These are phyloP conservation scores for Gisinianus flammeolus DNA, from an alignment of 2,888 invertebrate species.

Conservation along the genomic window DNA sequence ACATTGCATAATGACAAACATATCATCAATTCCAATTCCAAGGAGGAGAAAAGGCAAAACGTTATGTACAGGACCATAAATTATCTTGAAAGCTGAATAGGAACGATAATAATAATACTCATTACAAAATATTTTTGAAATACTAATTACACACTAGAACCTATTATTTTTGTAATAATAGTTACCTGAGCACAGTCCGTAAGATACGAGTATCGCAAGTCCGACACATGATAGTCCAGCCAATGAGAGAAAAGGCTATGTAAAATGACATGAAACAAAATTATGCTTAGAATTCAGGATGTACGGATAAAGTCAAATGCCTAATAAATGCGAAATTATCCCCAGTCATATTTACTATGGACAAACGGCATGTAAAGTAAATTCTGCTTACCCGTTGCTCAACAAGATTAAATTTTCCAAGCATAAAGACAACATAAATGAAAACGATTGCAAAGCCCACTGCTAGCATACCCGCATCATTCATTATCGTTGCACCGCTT, in stretches of 20 bases:
- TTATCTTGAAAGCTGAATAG: conserved; percentile 67
- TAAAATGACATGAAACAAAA: conserved; percentile 48
- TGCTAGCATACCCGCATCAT: conserved; percentile 73
- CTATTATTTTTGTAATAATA: neutral
- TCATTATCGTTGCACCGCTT: conserved; percentile 73
- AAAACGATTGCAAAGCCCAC: conserved; percentile 75
- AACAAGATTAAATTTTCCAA: conserved; percentile 76
- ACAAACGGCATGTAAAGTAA: too few species aligned
- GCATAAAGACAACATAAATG: conserved; percentile 73
- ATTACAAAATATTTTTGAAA: neutral
- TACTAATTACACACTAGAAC: neutral
- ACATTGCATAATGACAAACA: conserved; percentile 82
- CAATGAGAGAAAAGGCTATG: conserved; percentile 70
- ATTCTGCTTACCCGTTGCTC: conserved; percentile 70
- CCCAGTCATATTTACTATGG: too few species aligned
- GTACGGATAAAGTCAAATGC: too few species aligned
- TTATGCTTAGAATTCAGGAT: too few species aligned
- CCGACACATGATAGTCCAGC: conserved; percentile 75
- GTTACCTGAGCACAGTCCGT: conserved; percentile 73
- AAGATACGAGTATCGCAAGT: conserved; percentile 74
- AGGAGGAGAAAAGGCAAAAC: conserved; percentile 80
- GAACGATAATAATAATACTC: neutral
- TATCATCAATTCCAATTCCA: conserved; percentile 81
- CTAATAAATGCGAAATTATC: too few species aligned
- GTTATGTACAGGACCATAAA: conserved; percentile 82